These are phyloP conservation scores for Ditula angustiorana DNA, from an alignment of 2,888 invertebrate species.

Conservation along the genomic window DNA sequence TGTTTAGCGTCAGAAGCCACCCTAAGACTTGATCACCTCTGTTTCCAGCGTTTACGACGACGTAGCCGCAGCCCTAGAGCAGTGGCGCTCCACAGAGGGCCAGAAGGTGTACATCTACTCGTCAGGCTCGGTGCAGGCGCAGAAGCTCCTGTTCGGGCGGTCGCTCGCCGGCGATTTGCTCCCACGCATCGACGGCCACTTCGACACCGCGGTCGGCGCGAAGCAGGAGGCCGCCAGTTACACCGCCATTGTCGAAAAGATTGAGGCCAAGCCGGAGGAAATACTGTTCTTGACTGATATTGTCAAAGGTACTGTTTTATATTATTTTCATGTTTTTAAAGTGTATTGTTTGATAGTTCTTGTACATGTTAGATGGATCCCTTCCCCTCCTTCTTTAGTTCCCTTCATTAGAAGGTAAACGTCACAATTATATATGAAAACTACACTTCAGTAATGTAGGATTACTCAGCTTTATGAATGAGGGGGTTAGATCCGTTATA, in stretches of 20 bases:
- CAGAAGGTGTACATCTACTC: conserved; percentile 94
- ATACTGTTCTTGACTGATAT: conserved; percentile 95
- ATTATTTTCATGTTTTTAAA: neutral
- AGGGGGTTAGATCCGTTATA: too few relatives aligned
- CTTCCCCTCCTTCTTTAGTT: too few relatives aligned
- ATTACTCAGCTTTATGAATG: too few relatives aligned
- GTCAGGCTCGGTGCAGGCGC: conserved; percentile 96
- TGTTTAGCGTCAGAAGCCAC: too few relatives aligned
- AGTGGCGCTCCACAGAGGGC: conserved; percentile 88
- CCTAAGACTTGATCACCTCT: too few relatives aligned
- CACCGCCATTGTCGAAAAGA: conserved; percentile 88
- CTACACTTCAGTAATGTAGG: too few relatives aligned
- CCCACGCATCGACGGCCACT: conserved; percentile 90
- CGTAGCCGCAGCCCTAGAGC: conserved; percentile 90
- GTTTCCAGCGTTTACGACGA: conserved; percentile 93
- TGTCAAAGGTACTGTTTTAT: conserved; percentile 87
- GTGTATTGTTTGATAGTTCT: neutral
- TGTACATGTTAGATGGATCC: neutral
- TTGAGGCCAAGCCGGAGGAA: conserved; percentile 87
- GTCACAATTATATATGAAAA: too few relatives aligned
- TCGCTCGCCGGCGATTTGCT: conserved; percentile 91
- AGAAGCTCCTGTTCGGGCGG: conserved; percentile 93
- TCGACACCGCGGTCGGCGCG: conserved; percentile 93
- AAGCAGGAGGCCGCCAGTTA: conserved; percentile 94
- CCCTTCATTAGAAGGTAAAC: too few relatives aligned